Base-by-base conservation (phyloP, 92 coral and sea anemone genomes). In the Epizoanthus stellaris region DNA sequence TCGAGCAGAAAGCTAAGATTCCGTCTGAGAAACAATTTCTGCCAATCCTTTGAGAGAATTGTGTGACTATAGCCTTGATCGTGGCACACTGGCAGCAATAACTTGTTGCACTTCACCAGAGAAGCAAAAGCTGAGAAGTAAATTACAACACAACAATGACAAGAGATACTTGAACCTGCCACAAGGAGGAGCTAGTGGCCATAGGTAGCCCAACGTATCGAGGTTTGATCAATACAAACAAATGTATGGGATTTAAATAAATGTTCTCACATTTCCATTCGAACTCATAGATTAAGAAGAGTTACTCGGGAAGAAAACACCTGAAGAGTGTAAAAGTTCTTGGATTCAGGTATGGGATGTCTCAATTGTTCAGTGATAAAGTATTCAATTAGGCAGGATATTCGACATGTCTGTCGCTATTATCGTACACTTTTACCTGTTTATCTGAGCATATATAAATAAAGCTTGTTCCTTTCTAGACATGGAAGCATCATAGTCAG, bases 51-150 rank as follows among this genome's bases (percentile, higher is more conserved):
- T 16, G 82, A 77, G 53, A 45, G 70, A 62, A 60, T 39, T 17
- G 82, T 77, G 36, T 77, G 40, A 6, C 59, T 62, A 13, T 77
- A 77, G n/a, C 71, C 82, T 58, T n/a, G 39, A 57, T 77, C 70
- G 21, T 12, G 42, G 59, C 82, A 77, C 40, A 42, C 47, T 12
- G 76, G 77, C 36, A 82, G 79, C 36, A 60, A 19, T 36, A 69
- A 52, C 56, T 82, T 23, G 65, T 58, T 67, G 15, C 76, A 82
- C 76, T 11, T 67, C 54, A 34, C 80, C 4, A 69, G 53, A 17
- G 36, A 82, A n/a, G 39, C 12, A 0, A 45, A 12, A 66, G 70
- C 76, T 82, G 69, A 82, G 53, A 45, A 45, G 52, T 6, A 4
- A 45, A 45, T 45, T 45, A 4, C 52, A 45, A 45, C 4, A 45